Evolutionary conservation across 2,113 vertebrate species (phyloP).

Genomic region (Pelobates fuscus): DNA sequence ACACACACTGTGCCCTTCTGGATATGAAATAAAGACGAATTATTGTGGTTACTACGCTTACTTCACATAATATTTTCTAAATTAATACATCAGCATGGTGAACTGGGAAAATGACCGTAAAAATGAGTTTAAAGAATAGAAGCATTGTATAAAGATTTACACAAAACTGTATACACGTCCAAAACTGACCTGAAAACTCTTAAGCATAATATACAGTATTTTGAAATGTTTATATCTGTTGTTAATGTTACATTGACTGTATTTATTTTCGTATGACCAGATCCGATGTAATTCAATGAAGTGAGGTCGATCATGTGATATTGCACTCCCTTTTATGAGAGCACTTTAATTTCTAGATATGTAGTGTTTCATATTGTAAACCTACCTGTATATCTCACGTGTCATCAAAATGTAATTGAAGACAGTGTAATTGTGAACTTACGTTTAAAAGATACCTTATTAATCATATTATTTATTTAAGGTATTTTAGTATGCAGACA

Average conservation of each 20-base stretch:
- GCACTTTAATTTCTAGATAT: slow-evolving; percentile 27
- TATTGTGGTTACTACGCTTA: slow-evolving; percentile 41
- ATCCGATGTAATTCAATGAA: slow-evolving; percentile 33
- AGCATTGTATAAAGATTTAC: slow-evolving; percentile 28
- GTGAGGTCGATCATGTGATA: slow-evolving; percentile 25
- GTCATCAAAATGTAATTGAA: neutral
- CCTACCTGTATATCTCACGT: slow-evolving; percentile 5
- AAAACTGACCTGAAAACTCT: slow-evolving; percentile 18
- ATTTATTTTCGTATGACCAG: slow-evolving; percentile 12
- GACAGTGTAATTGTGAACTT: neutral
- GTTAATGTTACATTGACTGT: slow-evolving; percentile 23
- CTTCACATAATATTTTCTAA: slow-evolving; percentile 24
- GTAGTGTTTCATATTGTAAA: slow-evolving; percentile 6
- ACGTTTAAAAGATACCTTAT: neutral
- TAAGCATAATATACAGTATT: slow-evolving; percentile 28
- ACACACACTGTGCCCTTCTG: slow-evolving; percentile 16
- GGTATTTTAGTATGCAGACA: too few species aligned
- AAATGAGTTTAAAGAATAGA: slow-evolving; percentile 40
- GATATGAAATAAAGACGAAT: slow-evolving; percentile 27
- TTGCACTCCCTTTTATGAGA: slow-evolving; percentile 11
- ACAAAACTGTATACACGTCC: neutral
- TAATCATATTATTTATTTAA: too few species aligned
- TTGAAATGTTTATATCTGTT: slow-evolving; percentile 36
- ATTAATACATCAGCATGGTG: slow-evolving; percentile 35
- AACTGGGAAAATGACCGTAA: slow-evolving; percentile 25